phyloP scores from a whole-genome alignment of 2,888 invertebrate species.

The Apoderus coryli region DNA sequence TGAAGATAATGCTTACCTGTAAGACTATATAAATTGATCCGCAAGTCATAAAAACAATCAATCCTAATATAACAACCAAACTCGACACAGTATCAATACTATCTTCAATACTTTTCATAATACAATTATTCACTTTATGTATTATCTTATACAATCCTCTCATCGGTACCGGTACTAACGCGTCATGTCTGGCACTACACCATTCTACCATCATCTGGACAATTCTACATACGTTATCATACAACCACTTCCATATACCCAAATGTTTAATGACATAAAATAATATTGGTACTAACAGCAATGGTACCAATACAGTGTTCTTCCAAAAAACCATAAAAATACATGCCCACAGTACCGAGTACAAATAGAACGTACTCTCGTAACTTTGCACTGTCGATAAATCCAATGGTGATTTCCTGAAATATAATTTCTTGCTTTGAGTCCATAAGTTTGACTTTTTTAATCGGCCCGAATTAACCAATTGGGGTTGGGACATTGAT shows the following conservation, averaged over 20 bases:
- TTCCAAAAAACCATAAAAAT: conserved; percentile 74
- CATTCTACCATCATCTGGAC: conserved; percentile 34
- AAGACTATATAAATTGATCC: conserved; percentile 69
- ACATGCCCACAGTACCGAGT: conserved; percentile 67
- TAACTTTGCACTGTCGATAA: conserved; percentile 30
- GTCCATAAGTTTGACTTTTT: conserved; percentile 17
- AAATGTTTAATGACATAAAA: conserved; percentile 48
- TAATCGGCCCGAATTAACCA: conserved; percentile 14
- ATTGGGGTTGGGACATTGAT: conserved; percentile 28
- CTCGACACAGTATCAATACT: conserved; percentile 79
- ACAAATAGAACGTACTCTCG: conserved; percentile 58
- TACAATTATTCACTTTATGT: conserved; percentile 44
- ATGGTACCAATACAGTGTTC: conserved; percentile 65
- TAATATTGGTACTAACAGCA: conserved; percentile 61
- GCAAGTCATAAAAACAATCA: conserved; percentile 64
- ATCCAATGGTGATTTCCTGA: conserved; percentile 17
- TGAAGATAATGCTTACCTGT: too few species aligned
- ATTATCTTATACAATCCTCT: conserved; percentile 60
- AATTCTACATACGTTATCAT: conserved; percentile 25
- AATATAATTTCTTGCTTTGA: conserved; percentile 16
- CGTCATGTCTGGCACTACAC: conserved; percentile 50
- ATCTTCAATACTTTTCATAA: conserved; percentile 50
- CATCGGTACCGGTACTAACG: conserved; percentile 61
- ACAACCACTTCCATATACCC: conserved; percentile 38
- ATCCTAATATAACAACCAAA: conserved; percentile 70